Conservation (phyloP, 2,888 invertebrate genomes). For the Ophioninae sp. region DNA sequence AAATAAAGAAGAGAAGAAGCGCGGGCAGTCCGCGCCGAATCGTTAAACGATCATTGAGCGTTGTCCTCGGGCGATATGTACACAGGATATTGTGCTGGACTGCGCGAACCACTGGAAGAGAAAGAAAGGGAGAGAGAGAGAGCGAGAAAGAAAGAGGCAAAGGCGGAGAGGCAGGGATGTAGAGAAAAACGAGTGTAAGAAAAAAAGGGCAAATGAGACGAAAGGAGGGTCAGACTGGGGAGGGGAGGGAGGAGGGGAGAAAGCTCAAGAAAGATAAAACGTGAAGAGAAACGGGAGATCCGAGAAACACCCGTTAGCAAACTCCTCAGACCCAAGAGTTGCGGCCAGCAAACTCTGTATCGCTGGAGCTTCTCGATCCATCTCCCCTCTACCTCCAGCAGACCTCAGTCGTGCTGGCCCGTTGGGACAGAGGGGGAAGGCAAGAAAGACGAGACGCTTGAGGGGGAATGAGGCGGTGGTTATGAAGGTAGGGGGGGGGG, state of each 20-base stretch:
- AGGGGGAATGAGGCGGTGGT: conserved; percentile 19
- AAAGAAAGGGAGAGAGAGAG: conserved; percentile 14
- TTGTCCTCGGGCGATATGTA: conserved; percentile 57
- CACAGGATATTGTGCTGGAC: conserved; percentile 40
- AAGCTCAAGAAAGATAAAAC: conserved; percentile 36
- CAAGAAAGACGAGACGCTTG: conserved; percentile 11
- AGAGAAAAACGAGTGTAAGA: not conserved
- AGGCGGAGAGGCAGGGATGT: too few relatives aligned
- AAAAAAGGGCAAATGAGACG: conserved; percentile 27
- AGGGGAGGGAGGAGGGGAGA: not conserved
- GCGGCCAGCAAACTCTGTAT: conserved; percentile 49
- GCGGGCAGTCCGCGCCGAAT: conserved; percentile 57
- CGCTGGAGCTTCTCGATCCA: conserved; percentile 38
- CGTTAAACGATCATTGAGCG: conserved; percentile 66
- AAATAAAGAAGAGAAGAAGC: conserved; percentile 46
- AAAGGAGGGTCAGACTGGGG: not conserved
- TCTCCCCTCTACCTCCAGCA: not conserved
- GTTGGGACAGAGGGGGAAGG: conserved; percentile 16
- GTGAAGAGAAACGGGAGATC: conserved; percentile 58
- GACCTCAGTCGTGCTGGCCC: conserved; percentile 27
- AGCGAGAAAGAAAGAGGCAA: not conserved
- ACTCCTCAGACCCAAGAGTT: conserved; percentile 40
- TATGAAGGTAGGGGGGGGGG: conserved; percentile 20
- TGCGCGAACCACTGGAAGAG: conserved; percentile 18
- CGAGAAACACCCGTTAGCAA: conserved; percentile 60